Conservation (phyloP, 2,113 vertebrate genomes). For the Sinocyclocheilus anophthalmus region DNA sequence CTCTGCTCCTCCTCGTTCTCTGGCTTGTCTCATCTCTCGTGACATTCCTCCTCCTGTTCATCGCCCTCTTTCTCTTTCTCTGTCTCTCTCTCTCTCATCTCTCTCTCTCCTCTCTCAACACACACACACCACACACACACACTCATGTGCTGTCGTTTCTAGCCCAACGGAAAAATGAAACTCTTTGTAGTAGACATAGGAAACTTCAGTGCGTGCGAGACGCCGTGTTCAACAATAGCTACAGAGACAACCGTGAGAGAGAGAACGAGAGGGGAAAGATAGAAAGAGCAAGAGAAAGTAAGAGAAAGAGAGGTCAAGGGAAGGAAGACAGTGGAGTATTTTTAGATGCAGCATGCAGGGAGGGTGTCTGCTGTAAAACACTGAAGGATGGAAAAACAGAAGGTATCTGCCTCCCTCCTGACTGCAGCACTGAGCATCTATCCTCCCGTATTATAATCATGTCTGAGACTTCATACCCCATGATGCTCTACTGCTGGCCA, state of each 20-base stretch:
- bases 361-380: slow-evolving; percentile 58
- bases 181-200: slow-evolving; percentile 73
- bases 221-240: slow-evolving; percentile 64
- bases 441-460: neutral
- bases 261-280: neutral
- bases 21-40: too few species aligned
- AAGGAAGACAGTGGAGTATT: slow-evolving; percentile 51
- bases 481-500: slow-evolving; percentile 3
- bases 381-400: slow-evolving; percentile 52
- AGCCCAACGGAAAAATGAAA: slow-evolving; percentile 72
- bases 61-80: too few species aligned
- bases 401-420: slow-evolving; percentile 51
- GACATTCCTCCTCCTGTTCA: too few species aligned
- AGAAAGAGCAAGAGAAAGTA: slow-evolving; percentile 19
- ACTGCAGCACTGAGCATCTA: slow-evolving; percentile 28
- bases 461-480: neutral
- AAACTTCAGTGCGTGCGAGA: slow-evolving; percentile 75
- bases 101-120: neutral
- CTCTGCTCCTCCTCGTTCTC: too few species aligned
- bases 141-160: slow-evolving; percentile 34
- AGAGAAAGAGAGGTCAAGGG: slow-evolving; percentile 42
- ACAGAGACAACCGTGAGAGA: slow-evolving; percentile 33
- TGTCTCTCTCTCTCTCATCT: slow-evolving; percentile 44
- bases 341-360: slow-evolving; percentile 76
- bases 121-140: neutral